These are phyloP conservation scores for Solea solea DNA, from an alignment of 2,113 vertebrate species.

Conservation along the genomic window DNA sequence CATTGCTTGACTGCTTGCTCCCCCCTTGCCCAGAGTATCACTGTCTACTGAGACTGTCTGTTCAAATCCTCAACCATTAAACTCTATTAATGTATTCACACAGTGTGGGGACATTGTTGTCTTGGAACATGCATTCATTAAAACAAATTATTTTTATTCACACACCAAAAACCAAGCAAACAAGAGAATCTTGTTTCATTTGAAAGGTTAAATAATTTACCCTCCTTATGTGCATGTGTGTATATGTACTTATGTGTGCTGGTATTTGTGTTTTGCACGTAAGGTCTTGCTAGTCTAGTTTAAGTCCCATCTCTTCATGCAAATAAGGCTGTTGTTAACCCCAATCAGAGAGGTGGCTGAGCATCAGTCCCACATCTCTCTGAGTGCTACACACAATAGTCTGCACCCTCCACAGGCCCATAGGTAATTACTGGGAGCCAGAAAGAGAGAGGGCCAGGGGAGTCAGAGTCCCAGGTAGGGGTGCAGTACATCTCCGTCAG, in stretches of 20 bases:
- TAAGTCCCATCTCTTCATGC: conserved; percentile 75
- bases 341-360: conserved; percentile 78
- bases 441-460: conserved; percentile 47
- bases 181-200: conserved; percentile 6
- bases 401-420: conserved; percentile 51
- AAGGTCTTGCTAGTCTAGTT: conserved; percentile 66
- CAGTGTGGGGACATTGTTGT: conserved; percentile 15
- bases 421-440: conserved; percentile 71
- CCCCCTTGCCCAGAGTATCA: neutral
- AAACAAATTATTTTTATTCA: conserved; percentile 17
- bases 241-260: conserved; percentile 18
- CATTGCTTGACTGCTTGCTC: no score
- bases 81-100: neutral
- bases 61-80: neutral
- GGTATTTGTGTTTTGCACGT: conserved; percentile 53
- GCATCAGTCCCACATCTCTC: conserved; percentile 68
- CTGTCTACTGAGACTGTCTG: no score
- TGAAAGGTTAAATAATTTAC: conserved; percentile 49
- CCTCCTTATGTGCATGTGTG: conserved; percentile 1
- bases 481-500: conserved; percentile 2
- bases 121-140: conserved; percentile 9
- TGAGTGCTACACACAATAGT: conserved; percentile 58
- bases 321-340: conserved; percentile 81
- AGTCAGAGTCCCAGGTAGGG: conserved; percentile 47
- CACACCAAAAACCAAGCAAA: neutral